These are phyloP conservation scores for Plectropomus leopardus DNA, from an alignment of 2,113 vertebrate genomes.

Conservation along the genomic window DNA sequence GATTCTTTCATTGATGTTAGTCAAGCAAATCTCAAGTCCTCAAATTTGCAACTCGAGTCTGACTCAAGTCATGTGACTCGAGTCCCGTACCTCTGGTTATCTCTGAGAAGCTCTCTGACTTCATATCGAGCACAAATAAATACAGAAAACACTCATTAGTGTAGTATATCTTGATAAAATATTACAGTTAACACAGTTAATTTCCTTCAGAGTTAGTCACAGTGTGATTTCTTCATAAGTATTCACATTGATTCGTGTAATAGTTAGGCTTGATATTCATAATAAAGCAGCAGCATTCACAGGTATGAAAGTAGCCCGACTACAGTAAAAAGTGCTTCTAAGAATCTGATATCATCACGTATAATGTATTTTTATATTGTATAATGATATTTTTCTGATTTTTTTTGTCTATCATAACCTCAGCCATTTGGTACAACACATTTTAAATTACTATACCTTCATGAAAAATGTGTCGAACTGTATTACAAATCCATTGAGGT, in stretches of 20 bases:
- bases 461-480: too few species aligned
- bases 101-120: not conserved
- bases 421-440: too few species aligned
- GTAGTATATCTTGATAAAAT: not conserved
- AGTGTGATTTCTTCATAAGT: not conserved
- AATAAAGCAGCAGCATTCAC: slow-evolving; percentile 3
- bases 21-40: too few species aligned
- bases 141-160: not conserved
- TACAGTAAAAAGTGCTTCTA: not conserved
- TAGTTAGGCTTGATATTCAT: too few species aligned
- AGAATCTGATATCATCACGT: not conserved
- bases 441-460: too few species aligned
- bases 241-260: slow-evolving; percentile 4
- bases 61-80: too few species aligned
- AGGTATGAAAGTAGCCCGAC: not conserved
- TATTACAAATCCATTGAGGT: too few species aligned
- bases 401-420: too few species aligned
- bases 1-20: too few species aligned
- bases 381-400: too few species aligned
- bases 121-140: not conserved
- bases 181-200: not conserved
- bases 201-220: slow-evolving; percentile 14
- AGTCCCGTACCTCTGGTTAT: not conserved
- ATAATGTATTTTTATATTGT: too few species aligned
- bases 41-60: too few species aligned